phyloP scores from a whole-genome alignment of 2,888 invertebrate genomes.

The Brachypterus glaber region DNA sequence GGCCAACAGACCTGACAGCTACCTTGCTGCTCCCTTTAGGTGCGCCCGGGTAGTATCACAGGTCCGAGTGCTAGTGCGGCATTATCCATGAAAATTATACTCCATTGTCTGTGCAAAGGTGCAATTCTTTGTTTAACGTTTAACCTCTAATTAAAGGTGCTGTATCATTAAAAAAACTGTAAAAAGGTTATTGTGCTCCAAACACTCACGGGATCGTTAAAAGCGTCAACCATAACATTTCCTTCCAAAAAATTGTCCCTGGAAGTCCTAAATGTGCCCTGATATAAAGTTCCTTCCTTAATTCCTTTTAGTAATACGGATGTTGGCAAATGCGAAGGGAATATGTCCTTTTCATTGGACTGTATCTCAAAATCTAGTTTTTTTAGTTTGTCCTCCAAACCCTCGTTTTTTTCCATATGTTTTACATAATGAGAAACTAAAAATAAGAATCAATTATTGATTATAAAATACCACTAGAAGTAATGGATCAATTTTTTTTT shows the following conservation, averaged over 20 bases:
- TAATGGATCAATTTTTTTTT: too few species aligned
- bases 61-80: too few species aligned
- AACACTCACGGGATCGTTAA: constrained; percentile 64
- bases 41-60: too few species aligned
- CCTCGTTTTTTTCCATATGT: constrained; percentile 53
- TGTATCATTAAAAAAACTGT: too few species aligned
- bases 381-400: constrained; percentile 74
- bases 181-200: too few species aligned
- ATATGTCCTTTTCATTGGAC: constrained; percentile 56
- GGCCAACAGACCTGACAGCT: too few species aligned
- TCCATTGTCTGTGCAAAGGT: too few species aligned
- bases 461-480: not conserved
- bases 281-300: constrained; percentile 62
- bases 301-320: constrained; percentile 71
- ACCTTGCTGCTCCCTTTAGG: too few species aligned
- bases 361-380: constrained; percentile 55
- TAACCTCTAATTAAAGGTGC: too few species aligned
- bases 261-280: constrained; percentile 78
- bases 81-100: too few species aligned
- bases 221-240: constrained; percentile 67
- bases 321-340: constrained; percentile 76
- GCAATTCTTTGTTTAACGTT: too few species aligned
- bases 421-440: constrained; percentile 68
- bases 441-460: constrained; percentile 23
- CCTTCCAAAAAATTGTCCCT: constrained; percentile 93